phyloP scores from a whole-genome alignment of 1,140 invertebrate genomes.

The Pseudomyrmex sp. region DNA sequence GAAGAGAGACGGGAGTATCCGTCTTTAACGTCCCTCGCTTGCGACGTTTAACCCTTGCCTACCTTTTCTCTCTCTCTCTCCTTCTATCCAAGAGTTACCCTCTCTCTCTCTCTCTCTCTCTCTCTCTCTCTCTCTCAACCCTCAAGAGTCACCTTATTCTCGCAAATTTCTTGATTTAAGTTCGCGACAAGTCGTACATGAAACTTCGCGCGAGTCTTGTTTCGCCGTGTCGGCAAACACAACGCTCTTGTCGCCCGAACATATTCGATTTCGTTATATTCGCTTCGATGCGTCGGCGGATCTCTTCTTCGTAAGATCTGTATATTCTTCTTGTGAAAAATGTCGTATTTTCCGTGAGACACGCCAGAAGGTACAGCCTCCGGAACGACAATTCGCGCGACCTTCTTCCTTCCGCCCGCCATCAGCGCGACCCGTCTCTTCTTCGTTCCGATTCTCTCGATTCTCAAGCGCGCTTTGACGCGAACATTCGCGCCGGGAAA shows the following conservation, averaged over 20 bases:
- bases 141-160: neutral
- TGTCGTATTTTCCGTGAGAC: neutral
- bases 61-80: neutral
- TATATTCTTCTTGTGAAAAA: no score
- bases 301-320: no score
- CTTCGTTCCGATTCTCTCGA: neutral
- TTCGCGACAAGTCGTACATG: neutral
- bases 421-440: neutral
- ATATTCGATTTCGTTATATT: neutral
- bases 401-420: neutral
- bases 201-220: no score
- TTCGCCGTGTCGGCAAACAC: no score
- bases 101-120: neutral
- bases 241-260: no score
- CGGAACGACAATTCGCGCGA: neutral
- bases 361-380: neutral
- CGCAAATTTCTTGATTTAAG: neutral
- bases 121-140: neutral
- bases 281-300: no score
- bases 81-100: neutral
- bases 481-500: slow-evolving; percentile 9
- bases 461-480: slow-evolving; percentile 28
- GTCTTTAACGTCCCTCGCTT: slow-evolving; percentile 9
- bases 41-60: neutral
- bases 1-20: neutral